A percentile compares a stretch with the other conserved stretches of the same genome.
Conservation (phyloP, 2,113 vertebrate genomes). For the Ranitomeya imitator region DNA sequence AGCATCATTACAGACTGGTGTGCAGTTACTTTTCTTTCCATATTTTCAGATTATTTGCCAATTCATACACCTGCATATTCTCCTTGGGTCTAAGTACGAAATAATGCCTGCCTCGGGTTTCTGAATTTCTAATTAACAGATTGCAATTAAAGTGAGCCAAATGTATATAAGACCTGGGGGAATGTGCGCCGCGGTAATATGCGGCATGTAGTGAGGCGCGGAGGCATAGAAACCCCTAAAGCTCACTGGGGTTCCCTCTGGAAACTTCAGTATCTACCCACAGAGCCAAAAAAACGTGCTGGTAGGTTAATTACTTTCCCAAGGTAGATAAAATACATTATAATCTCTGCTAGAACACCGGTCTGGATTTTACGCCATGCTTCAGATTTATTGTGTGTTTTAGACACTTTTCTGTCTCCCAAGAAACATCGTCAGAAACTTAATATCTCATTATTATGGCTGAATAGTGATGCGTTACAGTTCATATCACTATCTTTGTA, state of each 20-base stretch:
- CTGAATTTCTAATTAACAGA: slow-evolving; percentile 5
- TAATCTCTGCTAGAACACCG: not conserved
- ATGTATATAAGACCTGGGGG: not conserved
- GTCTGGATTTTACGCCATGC: too few species aligned
- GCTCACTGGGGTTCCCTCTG: not conserved
- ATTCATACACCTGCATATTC: not conserved
- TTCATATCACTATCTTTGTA: not conserved
- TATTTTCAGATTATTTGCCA: too few species aligned
- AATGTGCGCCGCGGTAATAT: not conserved
- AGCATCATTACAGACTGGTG: not conserved
- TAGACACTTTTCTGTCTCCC: too few species aligned
- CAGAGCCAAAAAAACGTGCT: not conserved
- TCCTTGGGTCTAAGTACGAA: not conserved
- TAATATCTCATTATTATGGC: too few species aligned
- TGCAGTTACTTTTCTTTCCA: too few species aligned
- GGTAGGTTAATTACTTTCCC: not conserved
- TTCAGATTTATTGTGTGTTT: too few species aligned
- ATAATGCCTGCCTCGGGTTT: not conserved
- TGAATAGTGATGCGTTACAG: too few species aligned
- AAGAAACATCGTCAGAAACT: too few species aligned
- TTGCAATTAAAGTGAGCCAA: not conserved
- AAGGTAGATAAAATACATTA: not conserved
- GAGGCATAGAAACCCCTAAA: not conserved
- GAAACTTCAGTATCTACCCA: not conserved
- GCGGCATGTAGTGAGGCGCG: not conserved